Conservation (phyloP, 2,113 vertebrate genomes). For the Mustelus asterias region DNA sequence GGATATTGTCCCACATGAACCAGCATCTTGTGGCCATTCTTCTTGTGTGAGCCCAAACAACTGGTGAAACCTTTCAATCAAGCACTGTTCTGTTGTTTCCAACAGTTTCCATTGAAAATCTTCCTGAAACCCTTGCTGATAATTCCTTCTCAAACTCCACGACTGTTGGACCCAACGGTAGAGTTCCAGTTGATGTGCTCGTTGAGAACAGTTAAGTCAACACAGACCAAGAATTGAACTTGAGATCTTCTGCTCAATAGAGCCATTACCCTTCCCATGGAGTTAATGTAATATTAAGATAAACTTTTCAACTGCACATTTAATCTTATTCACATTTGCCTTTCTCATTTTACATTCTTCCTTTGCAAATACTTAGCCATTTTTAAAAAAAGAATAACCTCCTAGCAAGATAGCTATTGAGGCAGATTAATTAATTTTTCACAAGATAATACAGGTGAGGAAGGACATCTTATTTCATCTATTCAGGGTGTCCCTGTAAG, state of each 20-base stretch:
- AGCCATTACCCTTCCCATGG: neutral
- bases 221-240: neutral
- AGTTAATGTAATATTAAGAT: neutral
- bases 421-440: neutral
- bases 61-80: neutral
- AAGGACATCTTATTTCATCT: neutral
- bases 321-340: neutral
- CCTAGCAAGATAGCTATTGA: no score
- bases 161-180: neutral
- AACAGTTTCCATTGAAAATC: neutral
- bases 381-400: neutral
- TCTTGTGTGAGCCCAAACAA: neutral
- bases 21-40: neutral
- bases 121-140: neutral
- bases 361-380: neutral
- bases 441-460: neutral
- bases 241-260: neutral
- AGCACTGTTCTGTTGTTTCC: neutral
- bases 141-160: neutral
- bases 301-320: neutral
- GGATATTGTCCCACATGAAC: neutral
- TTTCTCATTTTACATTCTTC: neutral
- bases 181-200: neutral
- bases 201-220: neutral
- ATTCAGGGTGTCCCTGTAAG: neutral